Base-by-base conservation (phyloP, 2,797 vertebrate genomes). In the Chelonia mydas region DNA sequence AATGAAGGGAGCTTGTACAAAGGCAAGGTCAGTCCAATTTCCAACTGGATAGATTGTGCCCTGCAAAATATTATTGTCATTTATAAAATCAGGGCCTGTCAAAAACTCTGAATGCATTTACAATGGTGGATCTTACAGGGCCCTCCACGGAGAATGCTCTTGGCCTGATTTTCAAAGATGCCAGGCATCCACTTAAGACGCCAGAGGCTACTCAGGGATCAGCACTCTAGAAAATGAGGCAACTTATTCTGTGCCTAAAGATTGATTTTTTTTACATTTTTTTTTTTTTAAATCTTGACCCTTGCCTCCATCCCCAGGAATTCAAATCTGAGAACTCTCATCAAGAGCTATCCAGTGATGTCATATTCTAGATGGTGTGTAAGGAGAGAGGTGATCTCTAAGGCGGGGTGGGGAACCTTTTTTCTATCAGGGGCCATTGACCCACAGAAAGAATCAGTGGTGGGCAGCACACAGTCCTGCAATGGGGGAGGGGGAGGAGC, bases 1-100 rank as follows among this genome's bases (percentile, higher is more conserved):
- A 55, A 87, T 49, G 74, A 99, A 99, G 25, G 97, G 97, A 7
- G 65, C 3, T 2, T 99, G 97, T 17, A 96, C 11, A 77, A 98
- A 99, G 0, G 98, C 98, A 27, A 98, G 98, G 31, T 72, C 89
- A 1, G 79, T 17, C 16, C 92, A 78, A 51, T 96, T 96, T 83
- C 96, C 96, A 95, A 94, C 53, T 2, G 98, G 96, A 74, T 97
- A 97, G 93, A 98, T 88, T 2, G 37, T 10, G 0, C 97, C 98
- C 98, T 98, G 80, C 19, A 95, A 95, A 28, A 27, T 92, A 93
- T 72, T 41, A 72, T 81, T 89, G 55, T 37, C 37, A 86, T 85
- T 92, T 6, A 53, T 6, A 19, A 88, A 94, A 31, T 9, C 7
- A 88, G 15, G 28, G 78, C 31, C 49, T 49, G 5, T 90, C 13